phyloP scores from a whole-genome alignment of 2,888 invertebrate species.

The Ichneumoninae sp. region DNA sequence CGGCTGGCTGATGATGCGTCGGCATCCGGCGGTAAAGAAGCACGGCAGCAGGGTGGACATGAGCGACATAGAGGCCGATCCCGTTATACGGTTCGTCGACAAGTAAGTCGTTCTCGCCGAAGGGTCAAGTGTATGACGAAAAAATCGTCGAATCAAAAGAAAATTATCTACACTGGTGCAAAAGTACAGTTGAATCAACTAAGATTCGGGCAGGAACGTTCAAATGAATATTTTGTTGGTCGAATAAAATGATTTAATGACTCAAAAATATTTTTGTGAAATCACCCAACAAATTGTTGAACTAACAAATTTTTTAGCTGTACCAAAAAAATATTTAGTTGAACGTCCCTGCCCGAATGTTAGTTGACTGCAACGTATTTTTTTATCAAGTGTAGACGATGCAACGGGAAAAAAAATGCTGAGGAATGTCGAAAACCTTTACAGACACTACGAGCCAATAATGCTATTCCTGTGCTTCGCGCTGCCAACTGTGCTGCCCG shows the following conservation, averaged over 20 bases:
- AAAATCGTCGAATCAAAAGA: not conserved
- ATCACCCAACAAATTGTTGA: too few relatives aligned
- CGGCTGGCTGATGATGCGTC: constrained; percentile 96
- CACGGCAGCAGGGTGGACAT: constrained; percentile 93
- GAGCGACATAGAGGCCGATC: constrained; percentile 92
- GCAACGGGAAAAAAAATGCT: not conserved
- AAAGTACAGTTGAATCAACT: too few relatives aligned
- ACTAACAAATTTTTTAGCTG: too few relatives aligned
- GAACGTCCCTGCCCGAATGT: too few relatives aligned
- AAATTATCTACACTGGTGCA: not conserved
- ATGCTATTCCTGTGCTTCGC: constrained; percentile 85
- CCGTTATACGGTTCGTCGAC: constrained; percentile 91
- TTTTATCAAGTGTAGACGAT: too few relatives aligned
- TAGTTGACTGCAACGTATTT: too few relatives aligned
- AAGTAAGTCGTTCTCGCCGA: constrained; percentile 85
- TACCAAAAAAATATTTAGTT: too few relatives aligned
- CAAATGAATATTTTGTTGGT: too few relatives aligned
- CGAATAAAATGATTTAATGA: too few relatives aligned
- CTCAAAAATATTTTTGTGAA: too few relatives aligned
- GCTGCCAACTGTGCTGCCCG: constrained; percentile 86
- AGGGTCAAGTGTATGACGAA: not conserved
- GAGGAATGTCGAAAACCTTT: constrained; percentile 36
- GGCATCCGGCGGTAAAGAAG: constrained; percentile 93
- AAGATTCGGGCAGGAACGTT: too few relatives aligned
- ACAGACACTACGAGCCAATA: constrained; percentile 85